Conservation (phyloP, 1,140 invertebrate species). For the Drosophila teissieri region DNA sequence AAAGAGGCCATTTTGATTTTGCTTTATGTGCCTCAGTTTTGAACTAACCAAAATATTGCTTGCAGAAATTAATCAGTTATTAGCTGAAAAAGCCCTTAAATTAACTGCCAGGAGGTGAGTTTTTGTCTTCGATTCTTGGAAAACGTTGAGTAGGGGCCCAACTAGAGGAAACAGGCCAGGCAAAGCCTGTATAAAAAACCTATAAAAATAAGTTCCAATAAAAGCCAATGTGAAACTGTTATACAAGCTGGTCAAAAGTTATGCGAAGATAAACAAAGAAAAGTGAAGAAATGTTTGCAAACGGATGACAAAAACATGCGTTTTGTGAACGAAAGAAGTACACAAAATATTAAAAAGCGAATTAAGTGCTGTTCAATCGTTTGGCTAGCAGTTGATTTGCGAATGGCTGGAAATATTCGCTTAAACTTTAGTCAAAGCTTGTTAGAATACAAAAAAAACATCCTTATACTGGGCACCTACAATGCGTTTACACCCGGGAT, state of each 20-base stretch:
- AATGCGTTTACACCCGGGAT: neutral
- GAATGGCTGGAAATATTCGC: conserved; percentile 17
- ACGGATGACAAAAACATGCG: neutral
- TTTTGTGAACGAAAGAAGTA: conserved; percentile 11
- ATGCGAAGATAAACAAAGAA: conserved; percentile 6
- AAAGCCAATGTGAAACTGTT: neutral
- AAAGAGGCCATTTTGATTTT: conserved; percentile 4
- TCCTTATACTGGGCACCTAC: neutral
- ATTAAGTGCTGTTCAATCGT: conserved; percentile 36
- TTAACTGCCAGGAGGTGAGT: conserved; percentile 50
- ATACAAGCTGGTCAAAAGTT: conserved; percentile 8
- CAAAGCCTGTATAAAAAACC: conserved; percentile 10
- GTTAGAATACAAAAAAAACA: conserved; percentile 3
- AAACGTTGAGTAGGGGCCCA: conserved; percentile 1
- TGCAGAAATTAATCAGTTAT: conserved; percentile 39
- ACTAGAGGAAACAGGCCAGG: conserved; percentile 3
- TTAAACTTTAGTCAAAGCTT: conserved; percentile 10
- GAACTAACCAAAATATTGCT: conserved; percentile 31
- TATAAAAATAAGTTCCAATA: conserved; percentile 5
- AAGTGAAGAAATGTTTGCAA: neutral
- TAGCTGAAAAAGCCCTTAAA: conserved; percentile 33
- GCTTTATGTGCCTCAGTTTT: conserved; percentile 12
- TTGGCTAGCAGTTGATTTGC: conserved; percentile 22
- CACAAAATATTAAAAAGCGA: conserved; percentile 18
- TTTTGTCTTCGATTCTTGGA: conserved; percentile 18